Evolutionary conservation across 2,113 vertebrate genomes (phyloP), one percentile per base, ranked within the genome.

Genomic region (Chloropsis hardwickii): DNA sequence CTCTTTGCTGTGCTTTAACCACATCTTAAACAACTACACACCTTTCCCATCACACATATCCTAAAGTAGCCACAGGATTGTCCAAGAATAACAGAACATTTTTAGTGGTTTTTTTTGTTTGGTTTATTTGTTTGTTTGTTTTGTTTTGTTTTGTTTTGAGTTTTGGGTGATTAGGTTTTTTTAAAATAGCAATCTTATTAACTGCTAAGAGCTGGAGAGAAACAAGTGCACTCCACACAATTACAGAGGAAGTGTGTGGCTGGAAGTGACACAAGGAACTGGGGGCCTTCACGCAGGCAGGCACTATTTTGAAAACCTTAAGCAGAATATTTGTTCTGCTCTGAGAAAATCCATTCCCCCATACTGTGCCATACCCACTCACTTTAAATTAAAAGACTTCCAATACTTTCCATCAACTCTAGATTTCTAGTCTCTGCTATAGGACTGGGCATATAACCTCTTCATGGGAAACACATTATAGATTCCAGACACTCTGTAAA

Each of bases 251-350:
- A 95, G 79, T 14, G 28, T 10, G 48, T 92, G 66, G 65, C 27
- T 69, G 86, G 72, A 95, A 87, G 35, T 69, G 64, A 92, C 88
- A 90, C 27, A 37, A 81, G 62, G 76, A 93, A 64, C 79, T 88
- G 85, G 44, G 50, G 35, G 11, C 78, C 88, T 87, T 85, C 29
- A 3, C 44, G 58, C 90, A 79, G 40, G 56, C 81, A 88, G 37
- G 81, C 69, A 62, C 69, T 94, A 51, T 72, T 93, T 97, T 95
- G 90, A 96, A 96, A 87, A 12, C 22, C 86, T 61, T 54, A 72
- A 40, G 65, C 22, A 33, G n/a, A 92, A 86, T 57, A 53, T 94
- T 89, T 82, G 37, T 45, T 73, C 67, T 76, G 62, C 71, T 91
- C 69, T 69, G 48, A 94, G 70, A 94, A 92, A 96, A 94, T 88